Conservation (phyloP, 2,113 vertebrate species). For the Sinocyclocheilus anshuiensis region DNA sequence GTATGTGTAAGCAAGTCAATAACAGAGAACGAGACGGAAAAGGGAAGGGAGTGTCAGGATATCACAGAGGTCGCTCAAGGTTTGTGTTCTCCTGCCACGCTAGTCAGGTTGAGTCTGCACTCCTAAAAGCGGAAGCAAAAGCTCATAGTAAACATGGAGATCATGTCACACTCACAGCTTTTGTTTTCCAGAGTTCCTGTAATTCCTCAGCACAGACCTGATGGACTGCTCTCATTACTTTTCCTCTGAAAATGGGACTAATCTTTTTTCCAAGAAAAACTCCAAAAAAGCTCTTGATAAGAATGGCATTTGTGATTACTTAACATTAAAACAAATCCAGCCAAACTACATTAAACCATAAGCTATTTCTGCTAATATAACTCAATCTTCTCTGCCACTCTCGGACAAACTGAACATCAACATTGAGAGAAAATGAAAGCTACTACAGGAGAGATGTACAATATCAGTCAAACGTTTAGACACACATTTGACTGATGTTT, state of each 20-base stretch:
- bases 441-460: neutral
- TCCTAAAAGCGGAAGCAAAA: neutral
- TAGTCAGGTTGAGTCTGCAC: neutral
- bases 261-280: neutral
- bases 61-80: neutral
- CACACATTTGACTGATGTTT: neutral
- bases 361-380: neutral
- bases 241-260: neutral
- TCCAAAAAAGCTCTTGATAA: neutral
- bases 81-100: neutral
- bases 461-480: neutral
- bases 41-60: neutral
- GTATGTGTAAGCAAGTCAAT: slow-evolving; percentile 6
- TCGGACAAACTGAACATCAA: neutral
- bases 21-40: neutral
- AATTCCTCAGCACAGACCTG: neutral
- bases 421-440: neutral
- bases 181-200: slow-evolving; percentile 5
- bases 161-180: neutral
- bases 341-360: neutral
- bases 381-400: neutral
- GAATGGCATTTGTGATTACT: neutral
- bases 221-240: neutral
- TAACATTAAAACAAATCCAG: neutral
- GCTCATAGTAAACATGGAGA: neutral